phyloP scores from a whole-genome alignment of 2,113 vertebrate genomes.

The Potamarius usumacintae region DNA sequence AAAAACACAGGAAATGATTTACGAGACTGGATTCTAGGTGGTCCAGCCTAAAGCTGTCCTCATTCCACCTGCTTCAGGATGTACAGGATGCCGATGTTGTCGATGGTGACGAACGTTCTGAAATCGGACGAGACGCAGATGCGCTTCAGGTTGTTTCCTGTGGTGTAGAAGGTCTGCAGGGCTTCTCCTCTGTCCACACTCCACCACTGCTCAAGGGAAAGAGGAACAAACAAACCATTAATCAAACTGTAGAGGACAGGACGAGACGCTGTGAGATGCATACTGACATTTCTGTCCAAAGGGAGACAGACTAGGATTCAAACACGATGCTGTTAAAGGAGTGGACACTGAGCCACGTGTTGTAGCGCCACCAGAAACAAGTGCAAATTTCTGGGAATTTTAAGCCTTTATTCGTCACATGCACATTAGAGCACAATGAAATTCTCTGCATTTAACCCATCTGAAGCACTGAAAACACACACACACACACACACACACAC shows the following conservation, averaged over 20 bases:
- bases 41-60: constrained; percentile 20
- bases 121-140: constrained; percentile 86
- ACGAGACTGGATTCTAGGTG: neutral
- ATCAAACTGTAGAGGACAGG: neutral
- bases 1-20: neutral
- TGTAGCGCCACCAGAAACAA: neutral
- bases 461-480: no score
- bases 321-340: neutral
- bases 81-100: constrained; percentile 94
- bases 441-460: no score
- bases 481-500: no score
- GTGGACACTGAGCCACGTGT: neutral
- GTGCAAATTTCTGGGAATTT: neutral
- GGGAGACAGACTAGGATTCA: neutral
- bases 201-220: constrained; percentile 84
- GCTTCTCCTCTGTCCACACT: constrained; percentile 81
- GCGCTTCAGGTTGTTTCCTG: constrained; percentile 86
- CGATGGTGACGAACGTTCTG: constrained; percentile 88
- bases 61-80: constrained; percentile 76
- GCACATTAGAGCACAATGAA: no score
- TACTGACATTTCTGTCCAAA: neutral
- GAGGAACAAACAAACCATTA: neutral
- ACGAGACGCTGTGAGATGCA: neutral
- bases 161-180: constrained; percentile 91
- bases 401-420: no score